Percentiles rank a stretch among this genome's conserved stretches.
Evolutionary conservation across 92 coral and sea anemone species (phyloP).

Genomic region (Porites cylindrica): DNA sequence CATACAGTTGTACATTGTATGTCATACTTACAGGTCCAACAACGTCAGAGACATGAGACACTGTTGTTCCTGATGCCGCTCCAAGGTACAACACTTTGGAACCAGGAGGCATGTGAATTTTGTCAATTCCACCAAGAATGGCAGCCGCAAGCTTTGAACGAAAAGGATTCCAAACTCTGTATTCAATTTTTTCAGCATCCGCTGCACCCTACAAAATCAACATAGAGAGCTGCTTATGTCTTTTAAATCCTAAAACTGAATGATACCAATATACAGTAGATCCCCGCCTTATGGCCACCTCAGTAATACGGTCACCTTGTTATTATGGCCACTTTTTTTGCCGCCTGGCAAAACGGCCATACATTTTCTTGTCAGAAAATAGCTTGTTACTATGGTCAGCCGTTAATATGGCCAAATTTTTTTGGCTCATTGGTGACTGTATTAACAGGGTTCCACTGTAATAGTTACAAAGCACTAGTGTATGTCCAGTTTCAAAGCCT

Average conservation of each 20-base stretch:
- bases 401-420: no score
- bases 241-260: background rate
- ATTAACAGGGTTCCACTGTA: no score
- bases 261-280: no score
- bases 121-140: conserved; percentile 98
- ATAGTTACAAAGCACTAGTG: no score
- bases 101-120: conserved; percentile 95
- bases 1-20: background rate
- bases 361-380: no score
- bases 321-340: no score
- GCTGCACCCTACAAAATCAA: conserved; percentile 65
- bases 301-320: no score
- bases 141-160: conserved; percentile 99
- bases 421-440: no score
- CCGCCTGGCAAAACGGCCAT: no score
- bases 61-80: conserved; percentile 99
- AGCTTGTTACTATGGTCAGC: no score
- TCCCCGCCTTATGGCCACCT: no score
- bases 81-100: conserved; percentile 98
- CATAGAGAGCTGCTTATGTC: background rate
- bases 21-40: conserved; percentile 93
- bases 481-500: no score
- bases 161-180: conserved; percentile 99
- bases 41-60: conserved; percentile 97
- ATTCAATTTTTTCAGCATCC: conserved; percentile 94